A percentile compares a stretch with the other conserved stretches of the same genome.
Conservation (phyloP, 2,888 invertebrate species). For the Elysia crispata region DNA sequence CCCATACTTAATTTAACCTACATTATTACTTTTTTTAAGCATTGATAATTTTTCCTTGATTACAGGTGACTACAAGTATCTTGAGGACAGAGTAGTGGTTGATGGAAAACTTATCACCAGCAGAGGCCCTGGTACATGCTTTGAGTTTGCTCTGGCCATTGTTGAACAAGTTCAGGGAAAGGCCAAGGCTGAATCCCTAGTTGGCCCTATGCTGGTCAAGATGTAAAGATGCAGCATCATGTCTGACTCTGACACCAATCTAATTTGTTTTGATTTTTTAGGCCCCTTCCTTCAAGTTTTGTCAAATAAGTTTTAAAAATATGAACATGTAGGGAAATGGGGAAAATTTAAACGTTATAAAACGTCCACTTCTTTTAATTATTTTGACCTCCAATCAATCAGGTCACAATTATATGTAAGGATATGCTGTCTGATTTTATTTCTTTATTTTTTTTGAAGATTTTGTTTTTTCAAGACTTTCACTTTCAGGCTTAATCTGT, state of each 20-base stretch:
- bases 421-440: no score
- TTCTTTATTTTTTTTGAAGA: no score
- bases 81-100: slow-evolving; percentile 78
- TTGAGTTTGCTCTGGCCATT: slow-evolving; percentile 90
- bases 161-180: slow-evolving; percentile 85
- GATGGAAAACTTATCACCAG: slow-evolving; percentile 86
- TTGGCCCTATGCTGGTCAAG: slow-evolving; percentile 83
- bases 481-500: no score
- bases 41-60: slow-evolving; percentile 25
- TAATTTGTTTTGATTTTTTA: not conserved
- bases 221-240: slow-evolving; percentile 51
- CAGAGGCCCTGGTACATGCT: slow-evolving; percentile 93
- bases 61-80: slow-evolving; percentile 77
- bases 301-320: not conserved
- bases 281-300: no score
- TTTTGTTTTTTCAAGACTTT: no score
- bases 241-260: not conserved
- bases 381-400: no score
- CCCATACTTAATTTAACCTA: no score
- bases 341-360: not conserved
- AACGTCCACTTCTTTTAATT: not conserved
- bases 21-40: no score
- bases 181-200: slow-evolving; percentile 83
- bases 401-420: no score
- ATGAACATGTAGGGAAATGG: not conserved